Percentiles rank a stretch among this genome's conserved stretches.
Evolutionary conservation across 1,140 invertebrate species (phyloP).

Genomic region (Hycleus phaleratus): DNA sequence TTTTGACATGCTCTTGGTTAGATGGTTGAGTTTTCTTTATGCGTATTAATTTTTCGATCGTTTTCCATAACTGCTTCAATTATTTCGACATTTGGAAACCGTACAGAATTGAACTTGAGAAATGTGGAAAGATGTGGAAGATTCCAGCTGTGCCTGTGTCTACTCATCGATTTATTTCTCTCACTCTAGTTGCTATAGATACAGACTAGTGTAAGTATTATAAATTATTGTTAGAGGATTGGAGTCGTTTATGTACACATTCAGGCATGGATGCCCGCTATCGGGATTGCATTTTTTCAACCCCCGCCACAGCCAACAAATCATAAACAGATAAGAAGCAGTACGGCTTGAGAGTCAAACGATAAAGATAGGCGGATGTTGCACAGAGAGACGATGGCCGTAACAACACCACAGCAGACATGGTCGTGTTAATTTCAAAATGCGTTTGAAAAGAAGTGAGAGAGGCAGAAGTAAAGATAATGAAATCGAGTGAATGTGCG

Average conservation of each 20-base stretch:
- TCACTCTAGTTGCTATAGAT: no score
- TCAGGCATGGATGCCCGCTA: neutral
- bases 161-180: no score
- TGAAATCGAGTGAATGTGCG: conserved; percentile 14
- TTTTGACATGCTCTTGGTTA: neutral
- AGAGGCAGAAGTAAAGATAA: neutral
- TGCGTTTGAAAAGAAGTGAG: conserved; percentile 1
- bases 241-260: no score
- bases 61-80: no score
- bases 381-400: neutral
- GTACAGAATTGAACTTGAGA: no score
- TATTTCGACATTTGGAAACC: no score
- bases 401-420: neutral
- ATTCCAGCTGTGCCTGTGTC: no score
- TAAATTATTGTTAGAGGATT: no score
- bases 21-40: no score
- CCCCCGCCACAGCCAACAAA: conserved; percentile 13
- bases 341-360: conserved; percentile 1
- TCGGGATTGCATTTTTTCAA: conserved; percentile 11
- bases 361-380: conserved; percentile 7
- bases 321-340: conserved; percentile 16
- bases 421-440: conserved; percentile 10
- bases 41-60: no score
- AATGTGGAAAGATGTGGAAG: no score
- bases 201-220: no score